Conservation (phyloP, 2,797 vertebrate species). For the Melanotaenia maccullochi region DNA sequence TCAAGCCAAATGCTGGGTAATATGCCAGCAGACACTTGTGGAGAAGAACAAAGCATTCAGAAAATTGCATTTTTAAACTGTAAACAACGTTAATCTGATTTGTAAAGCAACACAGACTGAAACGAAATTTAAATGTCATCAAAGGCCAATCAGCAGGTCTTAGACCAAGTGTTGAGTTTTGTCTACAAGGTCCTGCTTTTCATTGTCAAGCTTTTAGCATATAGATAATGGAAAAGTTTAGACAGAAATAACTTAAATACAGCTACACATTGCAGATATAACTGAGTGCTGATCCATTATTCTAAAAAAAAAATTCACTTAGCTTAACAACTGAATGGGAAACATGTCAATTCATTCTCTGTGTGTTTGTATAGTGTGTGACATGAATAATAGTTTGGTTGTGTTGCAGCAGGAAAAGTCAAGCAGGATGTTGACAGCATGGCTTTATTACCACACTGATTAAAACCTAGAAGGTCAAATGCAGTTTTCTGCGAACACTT, state of each 20-base stretch:
- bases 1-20: conserved; percentile 36
- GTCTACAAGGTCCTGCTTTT: conserved; percentile 2
- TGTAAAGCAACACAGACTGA: conserved; percentile 29
- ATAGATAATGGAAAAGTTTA: conserved; percentile 7
- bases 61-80: conserved; percentile 36
- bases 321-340: conserved; percentile 13
- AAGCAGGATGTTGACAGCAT: conserved; percentile 8
- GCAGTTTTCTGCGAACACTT: conserved; percentile 8
- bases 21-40: conserved; percentile 25
- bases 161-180: conserved; percentile 26
- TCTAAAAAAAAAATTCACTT: background rate
- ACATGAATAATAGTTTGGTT: conserved; percentile 11
- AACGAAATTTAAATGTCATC: conserved; percentile 60
- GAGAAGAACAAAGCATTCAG: conserved; percentile 25
- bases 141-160: conserved; percentile 39
- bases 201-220: conserved; percentile 8
- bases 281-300: background rate
- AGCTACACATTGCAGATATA: background rate
- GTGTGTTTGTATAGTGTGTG: conserved; percentile 14
- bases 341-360: conserved; percentile 17
- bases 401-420: background rate
- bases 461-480: conserved; percentile 11
- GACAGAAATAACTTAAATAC: background rate
- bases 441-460: conserved; percentile 2
- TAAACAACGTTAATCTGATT: conserved; percentile 47